Conservation (phyloP, 2,113 vertebrate genomes). For the Syrmaticus mikado region DNA sequence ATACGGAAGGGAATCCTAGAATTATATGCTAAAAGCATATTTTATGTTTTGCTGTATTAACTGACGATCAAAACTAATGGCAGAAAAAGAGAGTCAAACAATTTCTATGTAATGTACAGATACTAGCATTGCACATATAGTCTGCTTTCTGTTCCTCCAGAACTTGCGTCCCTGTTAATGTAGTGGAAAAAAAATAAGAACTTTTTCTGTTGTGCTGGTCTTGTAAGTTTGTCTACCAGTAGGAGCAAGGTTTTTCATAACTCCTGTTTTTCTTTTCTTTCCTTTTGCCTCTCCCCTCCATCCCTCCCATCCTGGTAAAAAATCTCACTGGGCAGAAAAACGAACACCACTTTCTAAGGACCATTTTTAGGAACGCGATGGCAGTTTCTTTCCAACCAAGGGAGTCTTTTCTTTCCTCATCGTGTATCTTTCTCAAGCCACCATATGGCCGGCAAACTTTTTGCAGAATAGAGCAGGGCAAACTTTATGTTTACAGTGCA, state of each 20-base stretch:
- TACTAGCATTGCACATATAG: slow-evolving; percentile 97
- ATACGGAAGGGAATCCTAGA: slow-evolving; percentile 85
- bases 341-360: slow-evolving; percentile 76
- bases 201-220: slow-evolving; percentile 92
- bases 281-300: slow-evolving; percentile 19
- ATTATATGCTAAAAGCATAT: slow-evolving; percentile 88
- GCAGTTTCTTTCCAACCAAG: slow-evolving; percentile 80
- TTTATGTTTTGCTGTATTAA: slow-evolving; percentile 92
- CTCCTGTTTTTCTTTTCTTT: slow-evolving; percentile 28
- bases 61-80: slow-evolving; percentile 94
- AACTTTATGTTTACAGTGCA: slow-evolving; percentile 69
- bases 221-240: slow-evolving; percentile 89
- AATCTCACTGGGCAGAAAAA: slow-evolving; percentile 70
- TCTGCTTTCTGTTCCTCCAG: slow-evolving; percentile 91
- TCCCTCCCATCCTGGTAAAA: not conserved
- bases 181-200: slow-evolving; percentile 85
- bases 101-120: slow-evolving; percentile 99
- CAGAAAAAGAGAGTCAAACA: slow-evolving; percentile 87
- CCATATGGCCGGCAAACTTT: slow-evolving; percentile 70
- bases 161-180: slow-evolving; percentile 94
- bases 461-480: slow-evolving; percentile 72
- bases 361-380: slow-evolving; percentile 82
- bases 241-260: slow-evolving; percentile 79
- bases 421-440: slow-evolving; percentile 78
- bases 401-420: slow-evolving; percentile 78